These are phyloP conservation scores for Gastracanthus pulcherrimus DNA, from an alignment of 2,888 invertebrate species.

Conservation along the genomic window DNA sequence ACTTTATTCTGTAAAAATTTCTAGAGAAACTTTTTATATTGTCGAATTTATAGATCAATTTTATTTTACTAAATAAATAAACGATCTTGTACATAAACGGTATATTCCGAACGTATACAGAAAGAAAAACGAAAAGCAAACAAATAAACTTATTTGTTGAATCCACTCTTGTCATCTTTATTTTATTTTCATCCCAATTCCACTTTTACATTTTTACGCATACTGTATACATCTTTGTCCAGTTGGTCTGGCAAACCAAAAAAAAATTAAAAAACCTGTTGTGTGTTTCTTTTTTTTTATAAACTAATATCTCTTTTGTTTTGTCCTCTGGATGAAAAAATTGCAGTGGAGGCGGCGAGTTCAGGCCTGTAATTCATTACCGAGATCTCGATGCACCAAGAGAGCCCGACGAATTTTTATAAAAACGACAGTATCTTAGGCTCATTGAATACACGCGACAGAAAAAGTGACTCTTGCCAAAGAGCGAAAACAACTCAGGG, in stretches of 20 bases:
- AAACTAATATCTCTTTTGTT: constrained; percentile 57
- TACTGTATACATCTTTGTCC: constrained; percentile 61
- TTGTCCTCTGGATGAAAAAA: constrained; percentile 63
- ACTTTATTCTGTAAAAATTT: constrained; percentile 31
- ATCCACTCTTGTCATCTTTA: constrained; percentile 60
- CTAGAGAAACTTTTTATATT: constrained; percentile 26
- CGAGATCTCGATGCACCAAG: constrained; percentile 95
- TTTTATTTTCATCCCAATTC: constrained; percentile 69
- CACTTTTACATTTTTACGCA: constrained; percentile 60
- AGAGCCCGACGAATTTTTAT: constrained; percentile 92
- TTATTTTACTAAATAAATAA: constrained; percentile 53
- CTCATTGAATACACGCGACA: constrained; percentile 35
- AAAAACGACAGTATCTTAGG: constrained; percentile 69
- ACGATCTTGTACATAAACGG: constrained; percentile 34
- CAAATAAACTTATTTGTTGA: constrained; percentile 72
- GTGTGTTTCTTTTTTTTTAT: constrained; percentile 19
- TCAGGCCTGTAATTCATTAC: constrained; percentile 94
- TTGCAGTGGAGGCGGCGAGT: constrained; percentile 88
- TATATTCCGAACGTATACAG: constrained; percentile 45
- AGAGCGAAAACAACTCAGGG: constrained; percentile 22
- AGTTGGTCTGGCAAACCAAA: constrained; percentile 63
- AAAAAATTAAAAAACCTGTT: constrained; percentile 6
- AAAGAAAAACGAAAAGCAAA: constrained; percentile 57
- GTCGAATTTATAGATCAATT: constrained; percentile 12
- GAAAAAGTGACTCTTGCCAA: constrained; percentile 6